phyloP scores from a whole-genome alignment of 2,113 vertebrate species.

The Octodon degus region DNA sequence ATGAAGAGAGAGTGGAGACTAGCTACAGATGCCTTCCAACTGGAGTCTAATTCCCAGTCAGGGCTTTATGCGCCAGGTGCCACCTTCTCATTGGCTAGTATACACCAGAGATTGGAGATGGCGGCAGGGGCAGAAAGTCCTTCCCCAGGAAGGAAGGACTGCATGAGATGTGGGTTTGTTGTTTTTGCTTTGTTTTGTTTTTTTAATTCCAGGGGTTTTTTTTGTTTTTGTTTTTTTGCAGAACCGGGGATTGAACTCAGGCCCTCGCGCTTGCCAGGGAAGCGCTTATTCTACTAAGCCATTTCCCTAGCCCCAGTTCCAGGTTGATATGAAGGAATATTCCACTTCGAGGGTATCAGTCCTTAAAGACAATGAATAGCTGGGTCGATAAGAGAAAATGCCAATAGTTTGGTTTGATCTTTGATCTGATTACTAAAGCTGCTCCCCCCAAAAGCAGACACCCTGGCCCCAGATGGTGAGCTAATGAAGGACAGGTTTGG shows the following conservation, averaged over 20 bases:
- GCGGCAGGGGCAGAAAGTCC: not conserved
- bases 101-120: not conserved
- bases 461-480: not conserved
- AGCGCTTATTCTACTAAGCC: no score
- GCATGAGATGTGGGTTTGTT: not conserved
- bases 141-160: not conserved
- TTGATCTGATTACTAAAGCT: not conserved
- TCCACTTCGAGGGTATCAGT: not conserved
- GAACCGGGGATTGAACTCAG: no score
- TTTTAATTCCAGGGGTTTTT: not conserved
- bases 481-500: not conserved
- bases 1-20: not conserved
- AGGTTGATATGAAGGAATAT: not conserved
- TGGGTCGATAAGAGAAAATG: not conserved
- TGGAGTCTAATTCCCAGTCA: constrained; percentile 13
- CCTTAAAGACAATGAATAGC: not conserved
- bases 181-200: not conserved
- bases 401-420: not conserved
- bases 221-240: no score
- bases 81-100: not conserved
- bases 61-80: not conserved
- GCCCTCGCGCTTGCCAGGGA: no score
- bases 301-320: not conserved
- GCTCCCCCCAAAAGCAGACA: not conserved
- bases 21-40: not conserved